Conservation (phyloP, 2,888 invertebrate genomes). For the Dasysyrphus tricinctus region DNA sequence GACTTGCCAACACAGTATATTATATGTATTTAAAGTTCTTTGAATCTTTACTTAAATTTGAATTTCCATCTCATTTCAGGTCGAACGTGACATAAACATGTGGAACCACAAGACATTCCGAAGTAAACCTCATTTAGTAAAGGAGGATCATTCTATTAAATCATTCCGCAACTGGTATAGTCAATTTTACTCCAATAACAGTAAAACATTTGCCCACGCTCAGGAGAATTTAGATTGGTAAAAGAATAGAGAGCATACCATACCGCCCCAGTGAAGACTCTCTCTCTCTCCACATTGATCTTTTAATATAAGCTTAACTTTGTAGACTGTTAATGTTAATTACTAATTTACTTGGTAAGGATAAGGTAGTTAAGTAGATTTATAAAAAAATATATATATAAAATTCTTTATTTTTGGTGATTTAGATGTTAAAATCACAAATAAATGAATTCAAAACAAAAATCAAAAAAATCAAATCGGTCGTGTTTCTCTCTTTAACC, state of each 20-base stretch:
- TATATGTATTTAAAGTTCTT: neutral
- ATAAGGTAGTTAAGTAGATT: slow-evolving; percentile 37
- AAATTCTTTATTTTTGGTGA: slow-evolving; percentile 42
- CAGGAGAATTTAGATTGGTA: slow-evolving; percentile 79
- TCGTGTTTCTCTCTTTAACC: slow-evolving; percentile 91
- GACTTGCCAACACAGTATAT: too few relatives aligned
- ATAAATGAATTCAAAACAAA: slow-evolving; percentile 25
- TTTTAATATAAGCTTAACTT: neutral
- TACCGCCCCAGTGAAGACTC: neutral
- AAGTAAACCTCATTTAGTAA: slow-evolving; percentile 88
- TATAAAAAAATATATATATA: slow-evolving; percentile 18
- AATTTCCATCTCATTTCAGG: slow-evolving; percentile 84
- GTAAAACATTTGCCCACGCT: slow-evolving; percentile 84
- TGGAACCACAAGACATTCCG: slow-evolving; percentile 94
- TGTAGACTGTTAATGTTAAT: slow-evolving; percentile 69
- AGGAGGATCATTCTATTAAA: slow-evolving; percentile 89
- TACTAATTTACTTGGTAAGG: slow-evolving; percentile 32
- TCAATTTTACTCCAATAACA: slow-evolving; percentile 92
- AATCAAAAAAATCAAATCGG: slow-evolving; percentile 85
- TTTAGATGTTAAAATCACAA: slow-evolving; percentile 18
- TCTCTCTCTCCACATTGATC: neutral
- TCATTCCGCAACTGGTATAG: slow-evolving; percentile 91
- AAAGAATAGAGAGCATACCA: neutral
- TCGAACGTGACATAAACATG: slow-evolving; percentile 92
- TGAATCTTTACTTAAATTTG: neutral